Evolutionary conservation across 2,888 invertebrate species (phyloP).

Genomic region (Teleiodes luculella): DNA sequence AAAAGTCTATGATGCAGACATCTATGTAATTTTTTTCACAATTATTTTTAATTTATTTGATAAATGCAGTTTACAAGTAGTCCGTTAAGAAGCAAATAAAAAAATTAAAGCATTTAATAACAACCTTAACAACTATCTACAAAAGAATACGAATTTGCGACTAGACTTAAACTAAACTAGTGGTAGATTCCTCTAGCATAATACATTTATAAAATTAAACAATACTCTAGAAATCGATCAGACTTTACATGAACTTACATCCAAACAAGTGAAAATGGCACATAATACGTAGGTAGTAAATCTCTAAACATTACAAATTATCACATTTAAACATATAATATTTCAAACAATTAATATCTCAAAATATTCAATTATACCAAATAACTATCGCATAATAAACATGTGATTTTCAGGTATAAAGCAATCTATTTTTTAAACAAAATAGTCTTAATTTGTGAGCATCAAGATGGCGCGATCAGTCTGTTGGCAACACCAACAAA

Average conservation of each 20-base stretch:
- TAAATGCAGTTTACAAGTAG: not conserved
- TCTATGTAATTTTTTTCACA: too few relatives aligned
- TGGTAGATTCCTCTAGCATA: not conserved
- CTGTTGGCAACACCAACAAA: too few relatives aligned
- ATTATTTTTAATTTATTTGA: too few relatives aligned
- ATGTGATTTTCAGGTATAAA: too few relatives aligned
- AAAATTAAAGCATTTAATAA: not conserved
- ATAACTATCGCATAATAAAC: not conserved
- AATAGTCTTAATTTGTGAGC: too few relatives aligned
- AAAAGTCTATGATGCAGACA: too few relatives aligned
- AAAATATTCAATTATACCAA: not conserved
- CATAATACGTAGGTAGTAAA: not conserved
- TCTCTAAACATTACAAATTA: not conserved
- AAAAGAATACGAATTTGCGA: not conserved
- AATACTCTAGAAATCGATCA: constrained; percentile 4
- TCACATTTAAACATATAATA: not conserved
- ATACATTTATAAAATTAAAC: not conserved
- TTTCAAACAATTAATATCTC: too few relatives aligned
- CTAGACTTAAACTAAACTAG: constrained; percentile 4
- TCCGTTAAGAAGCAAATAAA: too few relatives aligned
- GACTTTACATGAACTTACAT: constrained; percentile 15
- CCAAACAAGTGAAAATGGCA: constrained; percentile 7
- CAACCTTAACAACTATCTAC: constrained; percentile 11
- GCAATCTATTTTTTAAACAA: too few relatives aligned
- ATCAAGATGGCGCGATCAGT: too few relatives aligned